Conservation (phyloP, 2,113 vertebrate species). For the Ptilonorhynchus violaceus region DNA sequence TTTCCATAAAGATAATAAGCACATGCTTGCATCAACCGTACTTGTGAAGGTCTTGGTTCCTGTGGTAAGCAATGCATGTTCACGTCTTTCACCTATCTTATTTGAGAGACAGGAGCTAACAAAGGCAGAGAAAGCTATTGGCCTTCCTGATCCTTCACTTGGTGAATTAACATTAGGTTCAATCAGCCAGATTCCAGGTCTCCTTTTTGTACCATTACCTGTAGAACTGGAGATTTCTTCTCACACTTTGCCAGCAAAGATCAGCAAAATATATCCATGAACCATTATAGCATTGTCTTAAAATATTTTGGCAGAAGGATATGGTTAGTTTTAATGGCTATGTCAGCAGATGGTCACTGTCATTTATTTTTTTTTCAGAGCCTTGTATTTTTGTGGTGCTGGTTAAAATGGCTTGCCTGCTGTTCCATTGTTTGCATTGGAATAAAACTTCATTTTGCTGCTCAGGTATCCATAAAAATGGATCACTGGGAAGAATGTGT, state of each 20-base stretch:
- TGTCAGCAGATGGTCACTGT: not conserved
- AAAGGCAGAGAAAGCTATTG: not conserved
- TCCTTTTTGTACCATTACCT: not conserved
- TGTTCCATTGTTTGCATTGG: not conserved
- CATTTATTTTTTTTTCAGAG: not conserved
- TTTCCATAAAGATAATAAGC: not conserved
- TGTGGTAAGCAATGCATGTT: not conserved
- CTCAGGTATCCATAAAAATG: not conserved
- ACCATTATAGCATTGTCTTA: not conserved
- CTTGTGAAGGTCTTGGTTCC: not conserved
- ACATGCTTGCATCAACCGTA: accelerated
- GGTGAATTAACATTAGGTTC: not conserved
- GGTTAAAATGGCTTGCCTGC: not conserved
- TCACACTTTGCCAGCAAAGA: not conserved
- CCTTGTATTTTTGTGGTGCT: not conserved
- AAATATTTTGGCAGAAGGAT: not conserved
- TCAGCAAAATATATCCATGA: not conserved
- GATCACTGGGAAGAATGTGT: not conserved
- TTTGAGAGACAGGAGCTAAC: not conserved
- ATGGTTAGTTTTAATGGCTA: not conserved
- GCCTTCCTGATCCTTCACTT: not conserved
- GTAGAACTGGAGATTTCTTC: not conserved
- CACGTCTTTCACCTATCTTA: accelerated
- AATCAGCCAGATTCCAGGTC: not conserved
- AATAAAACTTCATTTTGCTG: not conserved